Conservation (phyloP, 2,113 vertebrate genomes). For the Electrona antarctica region DNA sequence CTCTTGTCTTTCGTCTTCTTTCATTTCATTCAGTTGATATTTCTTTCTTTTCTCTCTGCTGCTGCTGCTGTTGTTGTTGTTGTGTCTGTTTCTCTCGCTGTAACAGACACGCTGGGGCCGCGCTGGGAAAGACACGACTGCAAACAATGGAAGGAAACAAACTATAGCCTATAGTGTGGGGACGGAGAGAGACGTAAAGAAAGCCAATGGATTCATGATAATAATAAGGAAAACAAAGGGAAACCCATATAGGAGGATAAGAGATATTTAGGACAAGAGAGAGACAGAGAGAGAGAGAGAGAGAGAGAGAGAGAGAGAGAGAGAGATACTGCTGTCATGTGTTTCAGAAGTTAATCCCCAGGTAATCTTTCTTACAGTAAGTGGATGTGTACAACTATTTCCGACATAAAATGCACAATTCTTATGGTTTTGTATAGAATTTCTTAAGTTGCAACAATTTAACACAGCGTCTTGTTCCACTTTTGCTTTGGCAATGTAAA, state of each 20-base stretch:
- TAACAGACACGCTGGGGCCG: slow-evolving; percentile 34
- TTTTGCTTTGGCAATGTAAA: too few relatives aligned
- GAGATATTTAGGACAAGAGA: slow-evolving; percentile 36
- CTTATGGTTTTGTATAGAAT: too few relatives aligned
- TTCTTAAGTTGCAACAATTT: too few relatives aligned
- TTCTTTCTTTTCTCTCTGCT: slow-evolving; percentile 36
- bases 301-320: too few relatives aligned
- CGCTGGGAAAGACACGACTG: slow-evolving; percentile 40
- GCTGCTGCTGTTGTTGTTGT: slow-evolving; percentile 56
- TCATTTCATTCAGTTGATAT: too few relatives aligned
- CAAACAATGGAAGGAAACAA: slow-evolving; percentile 8
- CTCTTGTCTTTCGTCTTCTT: slow-evolving; percentile 39
- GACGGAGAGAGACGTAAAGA: slow-evolving; percentile 48
- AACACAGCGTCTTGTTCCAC: too few relatives aligned
- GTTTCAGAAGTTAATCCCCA: too few relatives aligned
- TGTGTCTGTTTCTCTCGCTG: slow-evolving; percentile 59
- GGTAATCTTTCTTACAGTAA: too few relatives aligned
- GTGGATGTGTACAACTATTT: too few relatives aligned
- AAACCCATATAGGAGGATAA: slow-evolving; percentile 59
- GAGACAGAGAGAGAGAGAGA: not conserved
- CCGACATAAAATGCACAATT: too few relatives aligned
- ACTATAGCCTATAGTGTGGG: not conserved
- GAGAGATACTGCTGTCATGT: too few relatives aligned
- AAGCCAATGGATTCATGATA: slow-evolving; percentile 29
- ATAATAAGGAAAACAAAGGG: slow-evolving; percentile 37